Evolutionary conservation across 2,797 vertebrate species (phyloP).

Genomic region (Thunnus albacares): DNA sequence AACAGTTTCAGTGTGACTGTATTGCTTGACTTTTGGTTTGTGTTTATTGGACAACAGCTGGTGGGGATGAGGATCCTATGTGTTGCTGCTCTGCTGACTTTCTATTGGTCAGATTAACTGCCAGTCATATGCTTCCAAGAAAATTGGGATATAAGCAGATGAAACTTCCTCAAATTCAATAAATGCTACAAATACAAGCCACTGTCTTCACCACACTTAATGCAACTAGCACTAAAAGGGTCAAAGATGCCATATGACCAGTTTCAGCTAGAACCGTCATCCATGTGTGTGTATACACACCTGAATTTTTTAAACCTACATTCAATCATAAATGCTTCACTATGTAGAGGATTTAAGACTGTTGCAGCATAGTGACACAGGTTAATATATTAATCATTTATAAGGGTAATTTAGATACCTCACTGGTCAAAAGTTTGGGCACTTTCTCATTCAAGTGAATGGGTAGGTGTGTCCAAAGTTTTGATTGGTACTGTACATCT

Average conservation of each 20-base stretch:
- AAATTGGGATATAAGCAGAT: neutral
- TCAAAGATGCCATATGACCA: neutral
- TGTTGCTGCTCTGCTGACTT: neutral
- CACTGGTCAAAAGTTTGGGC: neutral
- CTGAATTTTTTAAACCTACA: neutral
- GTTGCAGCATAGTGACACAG: neutral
- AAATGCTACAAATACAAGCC: slow-evolving; percentile 1
- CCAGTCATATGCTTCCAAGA: neutral
- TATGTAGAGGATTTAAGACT: neutral
- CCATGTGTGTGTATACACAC: neutral
- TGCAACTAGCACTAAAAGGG: neutral
- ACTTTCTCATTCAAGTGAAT: too few relatives aligned
- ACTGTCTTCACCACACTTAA: neutral
- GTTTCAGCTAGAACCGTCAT: neutral
- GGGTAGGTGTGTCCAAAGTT: too few relatives aligned
- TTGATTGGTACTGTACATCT: neutral
- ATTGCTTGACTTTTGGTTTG: neutral
- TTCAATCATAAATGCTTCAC: neutral
- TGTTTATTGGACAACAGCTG: neutral
- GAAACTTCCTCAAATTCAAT: neutral
- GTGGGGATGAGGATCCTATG: neutral
- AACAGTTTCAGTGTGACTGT: neutral
- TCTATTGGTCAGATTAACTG: neutral
- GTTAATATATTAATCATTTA: neutral
- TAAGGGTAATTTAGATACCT: neutral